phyloP scores from a whole-genome alignment of 2,797 vertebrate species.

The Margarornis squamiger region DNA sequence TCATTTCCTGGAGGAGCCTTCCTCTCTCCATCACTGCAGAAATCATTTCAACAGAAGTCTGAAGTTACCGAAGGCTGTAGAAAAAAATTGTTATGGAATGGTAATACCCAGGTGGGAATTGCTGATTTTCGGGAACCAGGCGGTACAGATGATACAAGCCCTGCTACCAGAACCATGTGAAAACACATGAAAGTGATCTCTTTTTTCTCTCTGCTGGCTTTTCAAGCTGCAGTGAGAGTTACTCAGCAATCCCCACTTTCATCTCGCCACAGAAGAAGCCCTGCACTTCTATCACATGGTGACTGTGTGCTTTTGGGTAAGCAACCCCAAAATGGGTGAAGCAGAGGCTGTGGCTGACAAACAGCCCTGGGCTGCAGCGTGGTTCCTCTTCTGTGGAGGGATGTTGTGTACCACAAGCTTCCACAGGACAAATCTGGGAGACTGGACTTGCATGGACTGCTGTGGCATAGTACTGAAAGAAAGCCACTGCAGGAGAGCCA shows the following conservation, averaged over 20 bases:
- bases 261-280: accelerated
- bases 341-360: neutral
- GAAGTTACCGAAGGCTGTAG: neutral
- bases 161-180: accelerated
- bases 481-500: neutral
- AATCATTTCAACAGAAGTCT: neutral
- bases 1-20: neutral
- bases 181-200: neutral
- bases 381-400: accelerated
- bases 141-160: neutral
- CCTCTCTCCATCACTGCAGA: neutral
- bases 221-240: neutral
- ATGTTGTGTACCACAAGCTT: neutral
- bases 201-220: neutral
- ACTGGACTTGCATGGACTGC: accelerated
- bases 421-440: neutral
- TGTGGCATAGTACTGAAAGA: neutral
- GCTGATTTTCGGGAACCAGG: neutral
- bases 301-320: neutral
- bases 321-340: neutral
- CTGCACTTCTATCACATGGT: neutral
- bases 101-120: neutral
- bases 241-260: neutral
- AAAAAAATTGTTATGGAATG: neutral
- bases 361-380: neutral